Evolutionary conservation across 2,888 invertebrate genomes (phyloP), one percentile per base, ranked within the genome.

Genomic region (Netelia inedita): DNA sequence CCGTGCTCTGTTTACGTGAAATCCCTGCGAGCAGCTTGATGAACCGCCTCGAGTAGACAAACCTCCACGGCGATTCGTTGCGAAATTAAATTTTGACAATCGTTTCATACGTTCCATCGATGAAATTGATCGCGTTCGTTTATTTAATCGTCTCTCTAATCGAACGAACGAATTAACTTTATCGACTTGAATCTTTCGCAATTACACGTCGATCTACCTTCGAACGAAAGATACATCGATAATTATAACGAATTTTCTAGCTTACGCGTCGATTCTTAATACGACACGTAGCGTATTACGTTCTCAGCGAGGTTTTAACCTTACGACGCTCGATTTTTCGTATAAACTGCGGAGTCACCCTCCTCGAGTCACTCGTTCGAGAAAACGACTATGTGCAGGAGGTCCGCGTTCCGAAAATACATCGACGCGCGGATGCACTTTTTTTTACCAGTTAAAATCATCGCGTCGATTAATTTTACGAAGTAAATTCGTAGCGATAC

Each of bases 1-100:
- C 8, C 65, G 65, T 23, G 69, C 55, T 53, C 72, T 61, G 46
- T 74, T 78, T 78, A 65, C 69, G 69, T 55, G 57, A 69, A 85
- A 85, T 69, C 35, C 59, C 79, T n/a, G 79, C 72, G 72, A 65
- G 55, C 11, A 55, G 63, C 23, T 71, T 65, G 71, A 79, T 61
- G 63, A 72, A 73, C 53, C 16, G 21, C 57, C 19, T 19, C 57
- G 53, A 53, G 53, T n/a, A 53, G 5, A 53, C 28, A 28, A 28
- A 28, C 5, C 28, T 28, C 28, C 3, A 5, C 28, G 5, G 5
- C 28, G 28, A 28, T 5, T 28, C 28, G 5, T 28, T 3, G 5
- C 28, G 28, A 28, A 28, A 28, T 28, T 28, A 2, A 28, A 28
- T 28, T 28, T 28, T 28, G 28, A 28, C 5, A 28, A 28, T 5